Evolutionary conservation across 1,140 invertebrate species (phyloP).

Genomic region (roundworm (Caenorhabditis elegans)): DNA sequence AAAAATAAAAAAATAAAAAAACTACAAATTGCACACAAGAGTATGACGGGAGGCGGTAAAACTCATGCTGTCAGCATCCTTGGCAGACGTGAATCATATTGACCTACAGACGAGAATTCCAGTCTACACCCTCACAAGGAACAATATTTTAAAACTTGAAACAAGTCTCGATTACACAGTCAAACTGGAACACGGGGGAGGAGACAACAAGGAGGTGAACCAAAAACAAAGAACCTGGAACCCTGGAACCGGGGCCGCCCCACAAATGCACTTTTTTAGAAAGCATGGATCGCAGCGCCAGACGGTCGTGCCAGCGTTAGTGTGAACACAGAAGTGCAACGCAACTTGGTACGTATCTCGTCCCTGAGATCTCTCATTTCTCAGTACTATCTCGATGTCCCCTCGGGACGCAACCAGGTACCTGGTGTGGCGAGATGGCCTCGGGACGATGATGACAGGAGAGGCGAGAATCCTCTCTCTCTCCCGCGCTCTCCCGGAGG

Average conservation of each 20-base stretch:
- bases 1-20: too few species aligned
- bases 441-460: background rate
- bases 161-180: too few species aligned
- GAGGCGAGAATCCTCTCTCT: background rate
- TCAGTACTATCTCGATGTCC: background rate
- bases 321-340: conserved; percentile 30
- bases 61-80: too few species aligned
- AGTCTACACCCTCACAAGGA: too few species aligned
- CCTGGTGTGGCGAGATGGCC: conserved; percentile 12
- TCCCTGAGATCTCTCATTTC: background rate
- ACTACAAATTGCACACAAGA: too few species aligned
- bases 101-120: too few species aligned
- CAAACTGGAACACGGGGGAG: too few species aligned
- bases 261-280: background rate
- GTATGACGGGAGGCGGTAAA: too few species aligned
- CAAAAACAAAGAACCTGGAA: background rate
- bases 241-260: background rate
- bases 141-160: too few species aligned
- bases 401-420: conserved; percentile 22
- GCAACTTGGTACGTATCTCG: background rate
- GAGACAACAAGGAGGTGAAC: too few species aligned
- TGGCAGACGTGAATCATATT: too few species aligned
- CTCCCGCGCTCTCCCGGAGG: background rate
- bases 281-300: too few species aligned
- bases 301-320: conserved; percentile 21